Conservation (phyloP, 1,140 invertebrate genomes). For the Tenebrio molitor region DNA sequence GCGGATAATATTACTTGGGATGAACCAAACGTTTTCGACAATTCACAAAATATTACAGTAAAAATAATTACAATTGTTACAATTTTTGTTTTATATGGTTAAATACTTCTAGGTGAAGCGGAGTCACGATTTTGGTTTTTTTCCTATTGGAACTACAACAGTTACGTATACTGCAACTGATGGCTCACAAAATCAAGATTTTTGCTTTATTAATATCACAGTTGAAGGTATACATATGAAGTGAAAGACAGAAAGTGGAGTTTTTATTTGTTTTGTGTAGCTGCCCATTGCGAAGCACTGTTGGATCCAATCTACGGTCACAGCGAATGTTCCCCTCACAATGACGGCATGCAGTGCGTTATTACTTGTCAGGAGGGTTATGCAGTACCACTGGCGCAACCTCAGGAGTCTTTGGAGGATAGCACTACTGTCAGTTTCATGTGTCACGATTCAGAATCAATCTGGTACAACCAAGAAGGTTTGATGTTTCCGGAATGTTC, state of each 20-base stretch:
- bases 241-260: too few species aligned
- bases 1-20: constrained; percentile 72
- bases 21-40: constrained; percentile 79
- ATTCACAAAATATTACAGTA: constrained; percentile 69
- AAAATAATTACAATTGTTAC: not conserved
- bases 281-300: constrained; percentile 72
- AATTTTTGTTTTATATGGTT: too few species aligned
- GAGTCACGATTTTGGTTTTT: constrained; percentile 69
- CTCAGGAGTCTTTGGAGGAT: constrained; percentile 60
- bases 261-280: constrained; percentile 63
- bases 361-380: constrained; percentile 75
- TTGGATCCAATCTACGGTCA: constrained; percentile 72
- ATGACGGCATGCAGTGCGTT: constrained; percentile 69
- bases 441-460: constrained; percentile 58
- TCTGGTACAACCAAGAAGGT: constrained; percentile 63
- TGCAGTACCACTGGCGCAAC: constrained; percentile 67
- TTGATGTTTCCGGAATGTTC: constrained; percentile 72
- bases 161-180: constrained; percentile 75
- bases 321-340: constrained; percentile 69
- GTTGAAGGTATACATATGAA: constrained; percentile 71
- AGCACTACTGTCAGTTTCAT: constrained; percentile 54
- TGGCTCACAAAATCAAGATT: constrained; percentile 72
- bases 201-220: constrained; percentile 74
- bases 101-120: constrained; percentile 20
- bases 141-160: constrained; percentile 72